Conservation (phyloP, 2,797 vertebrate species). For the Myoxocephalus aenaeus region DNA sequence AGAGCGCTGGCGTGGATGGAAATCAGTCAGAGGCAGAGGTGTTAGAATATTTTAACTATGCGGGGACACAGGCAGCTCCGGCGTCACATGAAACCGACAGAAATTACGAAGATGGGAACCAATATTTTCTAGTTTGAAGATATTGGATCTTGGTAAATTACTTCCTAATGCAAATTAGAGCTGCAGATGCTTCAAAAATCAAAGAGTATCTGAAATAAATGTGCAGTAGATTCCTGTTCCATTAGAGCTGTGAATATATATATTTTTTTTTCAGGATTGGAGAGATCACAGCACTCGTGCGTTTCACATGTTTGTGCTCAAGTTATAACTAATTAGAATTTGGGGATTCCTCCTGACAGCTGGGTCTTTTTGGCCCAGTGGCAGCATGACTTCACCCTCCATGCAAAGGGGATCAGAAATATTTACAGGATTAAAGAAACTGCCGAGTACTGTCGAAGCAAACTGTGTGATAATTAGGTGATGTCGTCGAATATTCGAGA, state of each 20-base stretch:
- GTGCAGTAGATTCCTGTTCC: background rate
- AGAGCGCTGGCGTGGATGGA: conserved; percentile 1
- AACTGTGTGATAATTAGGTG: conserved; percentile 72
- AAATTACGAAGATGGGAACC: conserved; percentile 2
- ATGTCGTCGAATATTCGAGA: conserved; percentile 65
- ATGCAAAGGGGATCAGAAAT: conserved; percentile 44
- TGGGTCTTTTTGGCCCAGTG: conserved; percentile 21
- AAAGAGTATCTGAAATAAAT: background rate
- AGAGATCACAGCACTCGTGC: background rate
- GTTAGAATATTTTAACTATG: conserved; percentile 26
- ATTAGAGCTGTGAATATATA: conserved; percentile 2
- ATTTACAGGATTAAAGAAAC: conserved; percentile 56
- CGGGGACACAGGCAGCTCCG: background rate
- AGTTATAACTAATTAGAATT: conserved; percentile 41
- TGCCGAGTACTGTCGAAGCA: conserved; percentile 63
- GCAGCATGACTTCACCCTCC: conserved; percentile 31
- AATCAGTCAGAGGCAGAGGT: conserved; percentile 10
- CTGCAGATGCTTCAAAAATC: background rate
- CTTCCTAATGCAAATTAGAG: background rate
- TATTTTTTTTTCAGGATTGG: too few relatives aligned
- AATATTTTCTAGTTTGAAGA: background rate
- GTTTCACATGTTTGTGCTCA: conserved; percentile 26
- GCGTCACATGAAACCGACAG: background rate
- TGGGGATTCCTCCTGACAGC: conserved; percentile 19
- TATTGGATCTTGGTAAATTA: background rate